phyloP scores from a whole-genome alignment of 2,113 vertebrate species.

The Sclerurus mexicanus region DNA sequence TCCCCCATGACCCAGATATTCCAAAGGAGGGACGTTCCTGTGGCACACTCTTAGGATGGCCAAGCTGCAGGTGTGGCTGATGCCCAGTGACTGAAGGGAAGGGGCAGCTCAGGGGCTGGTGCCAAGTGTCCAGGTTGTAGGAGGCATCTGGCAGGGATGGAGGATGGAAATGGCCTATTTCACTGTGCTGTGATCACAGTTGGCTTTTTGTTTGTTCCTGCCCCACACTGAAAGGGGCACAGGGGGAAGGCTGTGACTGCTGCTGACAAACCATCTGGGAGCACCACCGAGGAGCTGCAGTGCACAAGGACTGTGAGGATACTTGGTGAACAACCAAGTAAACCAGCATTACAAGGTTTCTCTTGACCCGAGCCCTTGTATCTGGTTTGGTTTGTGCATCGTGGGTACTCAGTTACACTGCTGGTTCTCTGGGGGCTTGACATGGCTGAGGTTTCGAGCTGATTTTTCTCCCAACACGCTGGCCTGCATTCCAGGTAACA shows the following conservation, averaged over 20 bases:
- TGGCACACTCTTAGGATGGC: not conserved
- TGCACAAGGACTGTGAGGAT: not conserved
- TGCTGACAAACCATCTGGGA: not conserved
- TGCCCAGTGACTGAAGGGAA: not conserved
- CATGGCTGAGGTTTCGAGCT: not conserved
- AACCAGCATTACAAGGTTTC: not conserved
- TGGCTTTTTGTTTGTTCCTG: not conserved
- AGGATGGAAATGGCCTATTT: not conserved
- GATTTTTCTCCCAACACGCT: accelerated
- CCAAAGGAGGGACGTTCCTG: accelerated
- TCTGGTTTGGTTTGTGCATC: not conserved
- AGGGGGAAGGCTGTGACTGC: not conserved
- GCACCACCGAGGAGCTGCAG: not conserved
- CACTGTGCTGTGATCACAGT: not conserved
- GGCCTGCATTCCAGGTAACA: not conserved
- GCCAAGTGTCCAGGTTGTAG: not conserved
- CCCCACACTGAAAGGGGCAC: not conserved
- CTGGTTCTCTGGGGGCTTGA: not conserved
- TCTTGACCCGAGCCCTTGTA: not conserved
- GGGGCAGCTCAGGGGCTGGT: not conserved
- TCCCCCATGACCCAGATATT: not conserved
- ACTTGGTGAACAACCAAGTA: not conserved
- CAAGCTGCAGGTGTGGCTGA: not conserved
- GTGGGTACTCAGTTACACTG: not conserved
- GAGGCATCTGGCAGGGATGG: not conserved